Evolutionary conservation across 2,113 vertebrate genomes (phyloP).

Genomic region (Psilopogon haemacephalus): DNA sequence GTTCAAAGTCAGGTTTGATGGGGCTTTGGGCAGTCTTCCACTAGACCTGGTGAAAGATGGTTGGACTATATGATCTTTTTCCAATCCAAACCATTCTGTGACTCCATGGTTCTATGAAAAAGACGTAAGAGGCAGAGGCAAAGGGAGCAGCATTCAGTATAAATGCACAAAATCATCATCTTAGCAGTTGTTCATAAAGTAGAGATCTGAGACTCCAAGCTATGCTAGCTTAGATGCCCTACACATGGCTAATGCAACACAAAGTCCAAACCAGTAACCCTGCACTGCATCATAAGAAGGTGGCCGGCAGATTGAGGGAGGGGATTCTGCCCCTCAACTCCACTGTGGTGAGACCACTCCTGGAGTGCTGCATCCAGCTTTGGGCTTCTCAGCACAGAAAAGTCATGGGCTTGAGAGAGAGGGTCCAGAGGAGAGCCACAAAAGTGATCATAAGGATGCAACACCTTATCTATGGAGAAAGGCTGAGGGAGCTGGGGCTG

Average conservation of each 20-base stretch:
- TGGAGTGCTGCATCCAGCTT: not conserved
- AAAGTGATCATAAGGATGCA: not conserved
- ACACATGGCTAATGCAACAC: not conserved
- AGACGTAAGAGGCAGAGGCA: not conserved
- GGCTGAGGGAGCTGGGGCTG: not conserved
- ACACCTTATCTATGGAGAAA: not conserved
- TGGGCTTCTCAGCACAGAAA: not conserved
- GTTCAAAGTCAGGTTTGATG: not conserved
- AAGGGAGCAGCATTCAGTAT: not conserved
- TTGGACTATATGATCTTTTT: not conserved
- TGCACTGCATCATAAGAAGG: not conserved
- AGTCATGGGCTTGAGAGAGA: not conserved
- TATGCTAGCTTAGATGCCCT: rapidly evolving
- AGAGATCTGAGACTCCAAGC: not conserved
- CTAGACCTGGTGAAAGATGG: not conserved
- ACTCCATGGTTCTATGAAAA: not conserved
- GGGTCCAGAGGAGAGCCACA: not conserved
- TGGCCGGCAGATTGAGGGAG: not conserved
- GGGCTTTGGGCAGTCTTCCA: not conserved
- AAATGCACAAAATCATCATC: not conserved
- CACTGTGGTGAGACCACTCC: not conserved
- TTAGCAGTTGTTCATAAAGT: not conserved
- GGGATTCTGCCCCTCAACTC: not conserved
- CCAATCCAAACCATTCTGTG: too few relatives aligned
- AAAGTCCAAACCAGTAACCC: not conserved